Percentiles rank a stretch among this genome's conserved stretches.
Conservation (phyloP, 2,797 vertebrate genomes). For the Columba guinea region DNA sequence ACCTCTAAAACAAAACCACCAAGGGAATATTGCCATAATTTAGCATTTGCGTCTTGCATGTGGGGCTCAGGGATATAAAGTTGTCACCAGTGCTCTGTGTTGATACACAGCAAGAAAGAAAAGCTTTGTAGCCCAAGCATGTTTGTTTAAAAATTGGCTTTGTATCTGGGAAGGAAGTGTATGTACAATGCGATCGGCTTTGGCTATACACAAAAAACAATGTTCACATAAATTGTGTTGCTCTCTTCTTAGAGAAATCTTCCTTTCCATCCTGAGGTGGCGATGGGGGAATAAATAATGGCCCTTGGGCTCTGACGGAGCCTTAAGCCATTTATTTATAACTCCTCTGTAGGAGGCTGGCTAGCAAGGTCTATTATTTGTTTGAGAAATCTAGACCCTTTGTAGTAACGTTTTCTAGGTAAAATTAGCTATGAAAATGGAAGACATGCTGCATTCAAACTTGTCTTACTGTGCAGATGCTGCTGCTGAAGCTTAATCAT, state of each 20-base stretch:
- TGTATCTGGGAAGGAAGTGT: conserved; percentile 66
- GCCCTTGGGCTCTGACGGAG: not conserved
- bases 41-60: not conserved
- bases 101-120: not conserved
- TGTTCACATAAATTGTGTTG: not conserved
- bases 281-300: not conserved
- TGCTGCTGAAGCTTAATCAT: not conserved
- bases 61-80: not conserved
- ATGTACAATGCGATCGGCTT: conserved; percentile 60
- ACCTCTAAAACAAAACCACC: not conserved
- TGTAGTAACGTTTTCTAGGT: not conserved
- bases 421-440: not conserved
- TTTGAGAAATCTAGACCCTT: not conserved
- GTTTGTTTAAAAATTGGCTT: conserved; percentile 66
- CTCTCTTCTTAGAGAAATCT: not conserved
- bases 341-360: not conserved
- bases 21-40: not conserved
- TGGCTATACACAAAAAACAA: not conserved
- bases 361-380: not conserved
- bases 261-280: not conserved
- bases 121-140: conserved; percentile 48
- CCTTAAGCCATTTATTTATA: conserved; percentile 1
- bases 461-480: not conserved
- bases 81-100: not conserved
- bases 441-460: not conserved